Conservation (phyloP, 2,797 vertebrate species). For the Molothrus ater region DNA sequence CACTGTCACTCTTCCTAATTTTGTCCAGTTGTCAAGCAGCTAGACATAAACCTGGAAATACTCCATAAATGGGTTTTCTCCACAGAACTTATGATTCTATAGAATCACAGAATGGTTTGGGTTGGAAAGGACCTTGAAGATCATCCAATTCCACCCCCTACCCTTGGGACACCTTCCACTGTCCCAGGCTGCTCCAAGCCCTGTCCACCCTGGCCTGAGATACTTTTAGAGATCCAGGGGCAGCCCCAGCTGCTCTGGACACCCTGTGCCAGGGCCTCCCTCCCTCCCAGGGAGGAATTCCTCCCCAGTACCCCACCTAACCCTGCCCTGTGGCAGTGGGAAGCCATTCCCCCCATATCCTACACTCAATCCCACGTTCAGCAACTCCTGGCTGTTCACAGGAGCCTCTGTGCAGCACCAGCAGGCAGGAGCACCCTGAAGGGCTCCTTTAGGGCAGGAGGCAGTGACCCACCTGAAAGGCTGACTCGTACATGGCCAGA, state of each 20-base stretch:
- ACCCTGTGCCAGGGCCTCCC: not conserved
- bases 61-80: not conserved
- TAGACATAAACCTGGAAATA: not conserved
- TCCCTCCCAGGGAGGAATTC: not conserved
- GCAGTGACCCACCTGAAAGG: constrained; percentile 83
- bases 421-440: not conserved
- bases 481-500: constrained; percentile 84
- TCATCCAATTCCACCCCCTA: rapidly evolving
- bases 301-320: rapidly evolving
- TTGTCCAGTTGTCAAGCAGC: too few species aligned
- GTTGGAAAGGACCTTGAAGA: not conserved
- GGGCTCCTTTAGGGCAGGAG: not conserved
- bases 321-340: not conserved
- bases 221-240: not conserved
- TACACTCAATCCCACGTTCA: rapidly evolving
- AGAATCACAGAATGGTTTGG: not conserved
- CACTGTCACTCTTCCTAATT: not conserved
- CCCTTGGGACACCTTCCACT: not conserved
- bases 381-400: rapidly evolving
- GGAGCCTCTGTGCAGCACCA: not conserved
- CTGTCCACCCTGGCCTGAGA: not conserved
- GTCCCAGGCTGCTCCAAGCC: not conserved
- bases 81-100: not conserved
- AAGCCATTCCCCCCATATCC: not conserved
- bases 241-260: not conserved